A percentile compares a stretch with the other conserved stretches of the same genome.
phyloP scores from a whole-genome alignment of 2,888 invertebrate species.

The Desoria tigrina region DNA sequence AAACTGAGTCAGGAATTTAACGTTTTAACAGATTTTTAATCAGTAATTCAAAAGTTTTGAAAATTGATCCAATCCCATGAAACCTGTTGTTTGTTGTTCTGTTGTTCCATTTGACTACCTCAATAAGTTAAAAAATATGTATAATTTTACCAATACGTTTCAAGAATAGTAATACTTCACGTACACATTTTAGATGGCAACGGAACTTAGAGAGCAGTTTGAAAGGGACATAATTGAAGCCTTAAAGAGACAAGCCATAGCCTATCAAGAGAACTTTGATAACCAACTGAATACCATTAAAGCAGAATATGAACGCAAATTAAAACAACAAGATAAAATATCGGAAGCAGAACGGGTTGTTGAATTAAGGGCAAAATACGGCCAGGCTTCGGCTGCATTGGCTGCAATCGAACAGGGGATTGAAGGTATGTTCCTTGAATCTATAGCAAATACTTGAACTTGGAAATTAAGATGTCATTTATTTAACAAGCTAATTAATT shows the following conservation, averaged over 20 bases:
- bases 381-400: constrained; percentile 43
- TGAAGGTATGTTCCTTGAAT: constrained; percentile 35
- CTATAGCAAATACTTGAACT: neutral
- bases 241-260: constrained; percentile 34
- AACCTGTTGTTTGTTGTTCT: no score
- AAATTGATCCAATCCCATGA: no score
- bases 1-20: neutral
- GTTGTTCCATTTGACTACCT: no score
- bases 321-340: constrained; percentile 30
- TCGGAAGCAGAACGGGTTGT: constrained; percentile 45
- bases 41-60: no score
- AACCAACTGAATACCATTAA: constrained; percentile 28
- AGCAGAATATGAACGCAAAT: constrained; percentile 41
- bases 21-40: neutral
- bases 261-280: constrained; percentile 42
- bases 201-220: constrained; percentile 9
- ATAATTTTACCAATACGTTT: no score
- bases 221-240: constrained; percentile 15
- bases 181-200: constrained; percentile 10
- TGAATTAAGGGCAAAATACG: constrained; percentile 46
- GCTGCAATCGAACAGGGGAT: constrained; percentile 47
- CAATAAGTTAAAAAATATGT: no score
- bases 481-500: neutral
- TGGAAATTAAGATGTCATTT: neutral
- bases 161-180: no score